These are phyloP conservation scores for Saccostrea glomerata DNA, from an alignment of 1,140 invertebrate genomes.

Conservation along the genomic window DNA sequence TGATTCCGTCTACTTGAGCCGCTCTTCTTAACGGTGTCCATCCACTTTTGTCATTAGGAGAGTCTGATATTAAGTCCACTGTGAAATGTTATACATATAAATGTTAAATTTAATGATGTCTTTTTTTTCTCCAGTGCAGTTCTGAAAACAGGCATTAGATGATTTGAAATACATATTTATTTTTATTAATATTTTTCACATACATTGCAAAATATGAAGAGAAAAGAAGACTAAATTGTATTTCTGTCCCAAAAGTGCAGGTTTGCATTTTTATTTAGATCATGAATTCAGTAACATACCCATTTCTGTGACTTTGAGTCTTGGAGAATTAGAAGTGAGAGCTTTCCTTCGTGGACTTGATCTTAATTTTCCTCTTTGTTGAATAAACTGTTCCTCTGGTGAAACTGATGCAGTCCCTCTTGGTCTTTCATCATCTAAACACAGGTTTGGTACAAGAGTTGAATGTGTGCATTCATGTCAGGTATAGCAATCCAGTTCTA, in stretches of 20 bases:
- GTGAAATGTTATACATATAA: not conserved
- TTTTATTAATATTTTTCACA: too few relatives aligned
- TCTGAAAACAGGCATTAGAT: not conserved
- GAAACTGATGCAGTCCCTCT: not conserved
- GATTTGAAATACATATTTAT: too few relatives aligned
- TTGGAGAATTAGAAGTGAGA: constrained; percentile 37
- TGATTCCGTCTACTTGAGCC: constrained; percentile 38
- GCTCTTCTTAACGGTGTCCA: constrained; percentile 44
- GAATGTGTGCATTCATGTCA: too few relatives aligned
- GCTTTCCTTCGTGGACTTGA: constrained; percentile 48
- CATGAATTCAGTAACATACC: not conserved
- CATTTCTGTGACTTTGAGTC: constrained; percentile 16
- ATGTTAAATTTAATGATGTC: too few relatives aligned
- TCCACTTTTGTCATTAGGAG: not conserved
- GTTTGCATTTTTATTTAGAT: not conserved
- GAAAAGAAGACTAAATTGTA: too few relatives aligned
- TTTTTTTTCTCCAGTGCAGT: not conserved
- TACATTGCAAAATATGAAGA: too few relatives aligned
- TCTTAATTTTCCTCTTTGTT: constrained; percentile 48
- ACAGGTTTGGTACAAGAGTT: not conserved
- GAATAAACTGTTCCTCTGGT: constrained; percentile 52
- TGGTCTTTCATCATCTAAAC: not conserved
- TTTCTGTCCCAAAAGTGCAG: too few relatives aligned
- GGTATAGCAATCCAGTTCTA: too few relatives aligned
- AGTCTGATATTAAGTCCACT: constrained; percentile 27